Conservation (phyloP, 2,113 vertebrate genomes). For the Tretioscincus oriximinensis region DNA sequence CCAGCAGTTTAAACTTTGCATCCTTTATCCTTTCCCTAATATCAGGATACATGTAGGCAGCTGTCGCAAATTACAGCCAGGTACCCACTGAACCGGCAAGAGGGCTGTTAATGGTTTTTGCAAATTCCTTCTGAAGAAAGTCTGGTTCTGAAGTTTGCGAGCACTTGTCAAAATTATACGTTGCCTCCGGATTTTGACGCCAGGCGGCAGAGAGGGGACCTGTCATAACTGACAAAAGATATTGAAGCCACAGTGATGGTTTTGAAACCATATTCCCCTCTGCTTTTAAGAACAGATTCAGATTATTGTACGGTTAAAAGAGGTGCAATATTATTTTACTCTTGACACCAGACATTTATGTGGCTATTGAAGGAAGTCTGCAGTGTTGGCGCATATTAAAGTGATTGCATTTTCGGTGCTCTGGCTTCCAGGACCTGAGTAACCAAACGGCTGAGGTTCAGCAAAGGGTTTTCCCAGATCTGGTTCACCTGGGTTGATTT, state of each 20-base stretch:
- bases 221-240: conserved; percentile 1
- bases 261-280: not conserved
- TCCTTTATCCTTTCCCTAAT: not conserved
- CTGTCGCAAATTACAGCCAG: not conserved
- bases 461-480: not conserved
- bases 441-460: not conserved
- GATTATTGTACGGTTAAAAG: not conserved
- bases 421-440: not conserved
- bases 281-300: not conserved
- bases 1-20: not conserved
- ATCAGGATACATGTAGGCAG: not conserved
- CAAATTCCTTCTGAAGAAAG: not conserved
- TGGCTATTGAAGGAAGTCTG: not conserved
- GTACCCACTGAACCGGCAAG: conserved; percentile 12
- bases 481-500: no score
- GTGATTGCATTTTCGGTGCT: not conserved
- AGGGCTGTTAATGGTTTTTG: not conserved
- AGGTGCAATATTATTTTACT: not conserved
- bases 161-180: not conserved
- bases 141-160: not conserved
- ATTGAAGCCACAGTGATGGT: not conserved
- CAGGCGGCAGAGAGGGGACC: not conserved
- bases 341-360: no score
- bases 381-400: not conserved
- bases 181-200: not conserved